These are phyloP conservation scores for Anolis carolinensis DNA, from an alignment of 2,113 vertebrate genomes.

Conservation along the genomic window DNA sequence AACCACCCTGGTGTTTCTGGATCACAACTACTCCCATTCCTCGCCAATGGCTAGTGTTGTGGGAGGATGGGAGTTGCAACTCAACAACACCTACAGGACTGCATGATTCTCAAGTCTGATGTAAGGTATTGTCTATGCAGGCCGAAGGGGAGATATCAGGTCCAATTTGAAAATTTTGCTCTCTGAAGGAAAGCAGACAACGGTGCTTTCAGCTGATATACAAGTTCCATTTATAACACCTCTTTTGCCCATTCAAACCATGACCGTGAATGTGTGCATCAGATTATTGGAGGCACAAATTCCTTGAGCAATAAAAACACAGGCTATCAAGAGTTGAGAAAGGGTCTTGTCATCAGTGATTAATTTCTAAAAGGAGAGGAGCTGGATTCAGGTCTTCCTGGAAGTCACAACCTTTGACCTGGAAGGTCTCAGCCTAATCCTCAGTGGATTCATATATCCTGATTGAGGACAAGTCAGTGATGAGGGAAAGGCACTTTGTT, in stretches of 20 bases:
- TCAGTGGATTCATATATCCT: background rate
- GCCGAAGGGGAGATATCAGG: no score
- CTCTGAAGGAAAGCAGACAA: no score
- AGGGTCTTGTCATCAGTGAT: constrained; percentile 7
- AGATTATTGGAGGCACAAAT: background rate
- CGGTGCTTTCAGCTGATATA: background rate
- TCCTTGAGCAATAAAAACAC: background rate
- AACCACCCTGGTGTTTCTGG: no score
- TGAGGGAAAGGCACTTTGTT: constrained; percentile 1
- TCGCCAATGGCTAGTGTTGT: no score
- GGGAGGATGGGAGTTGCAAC: no score
- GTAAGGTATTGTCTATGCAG: no score
- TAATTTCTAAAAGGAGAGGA: constrained; percentile 18
- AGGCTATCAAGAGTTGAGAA: background rate
- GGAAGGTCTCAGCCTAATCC: constrained; percentile 20
- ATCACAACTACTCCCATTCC: no score
- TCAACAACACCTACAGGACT: no score
- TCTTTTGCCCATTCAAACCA: no score
- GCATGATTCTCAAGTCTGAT: no score
- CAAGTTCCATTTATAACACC: background rate
- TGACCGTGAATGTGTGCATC: background rate
- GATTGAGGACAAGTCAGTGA: background rate
- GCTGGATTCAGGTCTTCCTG: background rate
- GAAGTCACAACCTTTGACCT: constrained; percentile 21
- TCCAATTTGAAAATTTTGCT: no score